Evolutionary conservation across 2,888 invertebrate genomes (phyloP), one percentile per base, ranked within the genome.

Genomic region (Drosophila birchii): DNA sequence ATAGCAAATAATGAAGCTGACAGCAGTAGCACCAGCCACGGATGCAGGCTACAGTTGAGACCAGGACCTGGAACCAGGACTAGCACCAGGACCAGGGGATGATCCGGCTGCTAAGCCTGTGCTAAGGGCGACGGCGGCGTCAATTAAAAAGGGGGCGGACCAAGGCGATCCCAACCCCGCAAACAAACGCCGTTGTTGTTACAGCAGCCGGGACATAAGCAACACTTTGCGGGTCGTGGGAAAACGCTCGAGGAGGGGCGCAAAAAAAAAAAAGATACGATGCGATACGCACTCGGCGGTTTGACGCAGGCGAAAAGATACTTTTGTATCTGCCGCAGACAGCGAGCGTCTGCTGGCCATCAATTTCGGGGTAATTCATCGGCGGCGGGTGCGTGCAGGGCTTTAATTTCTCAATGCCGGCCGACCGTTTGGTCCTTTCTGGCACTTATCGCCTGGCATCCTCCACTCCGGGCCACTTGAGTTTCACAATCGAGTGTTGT

Each of bases 1-100:
- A 89, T 80, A 88, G 90, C 89, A 89, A 90, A 89, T 89, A 89
- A 89, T 90, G 85, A 86, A 80, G 79, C 82, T 79, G 86, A 88
- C 84, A 86, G 80, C 78, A 72, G 61, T 62, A 56, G 53, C 64
- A 73, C 54, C 69, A 53, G 69, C 44, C 20, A 23, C 16, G 38
- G 7, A 34, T 29, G n/a, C n/a, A 55, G 20, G 29, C 47, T 29
- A 29, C 0, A 47, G 29, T 3, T 29, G 6, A 29, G 45, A 6
- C 8, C 41, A 12, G 26, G 67, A 38, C 16, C n/a, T n/a, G n/a
- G n/a, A n/a, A 6, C 8, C 41, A 12, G 26, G 67, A 38, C 16
- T 18, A 14, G 26, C 49, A 38, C n/a, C 32, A n/a, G 14, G 57
- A 32, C 69, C 78, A 70, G 63, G 90, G 88, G 88, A 90, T 89